A percentile compares a stretch with the other conserved stretches of the same genome.
These are phyloP conservation scores for Nomada flava DNA, from an alignment of 2,888 invertebrate genomes.

Conservation along the genomic window DNA sequence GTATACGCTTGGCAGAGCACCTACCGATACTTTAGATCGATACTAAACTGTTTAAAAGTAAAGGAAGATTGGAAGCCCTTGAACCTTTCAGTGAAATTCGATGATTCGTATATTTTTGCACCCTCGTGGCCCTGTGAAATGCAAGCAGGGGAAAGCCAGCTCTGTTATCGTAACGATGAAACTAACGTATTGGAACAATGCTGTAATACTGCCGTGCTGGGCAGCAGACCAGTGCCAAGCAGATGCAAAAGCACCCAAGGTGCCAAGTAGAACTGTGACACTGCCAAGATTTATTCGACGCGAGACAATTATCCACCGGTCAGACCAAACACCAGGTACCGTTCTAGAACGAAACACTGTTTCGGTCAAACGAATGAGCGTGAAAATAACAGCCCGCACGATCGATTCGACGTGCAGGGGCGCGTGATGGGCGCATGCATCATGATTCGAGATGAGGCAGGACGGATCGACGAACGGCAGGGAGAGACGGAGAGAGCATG, in stretches of 20 bases:
- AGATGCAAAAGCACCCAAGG: background rate
- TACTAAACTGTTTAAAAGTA: no score
- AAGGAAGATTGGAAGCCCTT: no score
- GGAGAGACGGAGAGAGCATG: conserved; percentile 4
- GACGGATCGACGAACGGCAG: background rate
- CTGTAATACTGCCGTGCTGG: background rate
- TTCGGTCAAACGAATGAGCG: conserved; percentile 13
- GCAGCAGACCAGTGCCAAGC: background rate
- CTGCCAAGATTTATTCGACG: conserved; percentile 13
- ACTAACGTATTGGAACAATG: background rate
- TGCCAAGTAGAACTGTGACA: conserved; percentile 20
- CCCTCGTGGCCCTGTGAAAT: background rate
- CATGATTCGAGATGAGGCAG: background rate
- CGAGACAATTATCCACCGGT: conserved; percentile 6
- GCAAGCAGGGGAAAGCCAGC: background rate
- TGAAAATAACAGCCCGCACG: conserved; percentile 44
- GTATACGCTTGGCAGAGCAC: background rate
- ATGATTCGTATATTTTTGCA: background rate
- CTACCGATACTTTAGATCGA: background rate
- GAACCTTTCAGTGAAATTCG: no score
- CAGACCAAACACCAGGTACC: conserved; percentile 7
- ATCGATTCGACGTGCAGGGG: conserved; percentile 2
- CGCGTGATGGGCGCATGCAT: background rate
- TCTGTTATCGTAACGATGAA: background rate
- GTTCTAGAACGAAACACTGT: conserved; percentile 10